A percentile compares a stretch with the other conserved stretches of the same genome.
phyloP scores from a whole-genome alignment of 2,888 invertebrate genomes.

The Diloba caeruleocephala region DNA sequence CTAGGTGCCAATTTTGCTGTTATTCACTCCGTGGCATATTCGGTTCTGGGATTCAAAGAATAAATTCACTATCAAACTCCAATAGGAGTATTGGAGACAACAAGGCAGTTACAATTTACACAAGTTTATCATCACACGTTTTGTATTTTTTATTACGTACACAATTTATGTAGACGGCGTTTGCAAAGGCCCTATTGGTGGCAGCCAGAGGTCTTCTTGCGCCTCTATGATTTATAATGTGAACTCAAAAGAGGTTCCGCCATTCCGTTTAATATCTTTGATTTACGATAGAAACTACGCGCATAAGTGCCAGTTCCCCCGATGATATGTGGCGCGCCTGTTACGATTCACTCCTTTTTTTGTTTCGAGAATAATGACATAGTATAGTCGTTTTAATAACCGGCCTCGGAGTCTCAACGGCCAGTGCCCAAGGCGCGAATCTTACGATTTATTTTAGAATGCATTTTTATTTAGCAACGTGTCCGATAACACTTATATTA shows the following conservation, averaged over 20 bases:
- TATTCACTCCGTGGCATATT: background rate
- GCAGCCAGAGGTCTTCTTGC: slow-evolving; percentile 80
- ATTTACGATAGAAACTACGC: slow-evolving; percentile 88
- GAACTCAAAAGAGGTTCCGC: slow-evolving; percentile 88
- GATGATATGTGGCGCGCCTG: slow-evolving; percentile 86
- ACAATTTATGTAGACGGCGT: slow-evolving; percentile 78
- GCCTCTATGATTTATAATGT: slow-evolving; percentile 87
- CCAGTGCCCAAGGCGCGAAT: slow-evolving; percentile 75
- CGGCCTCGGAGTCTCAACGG: slow-evolving; percentile 66
- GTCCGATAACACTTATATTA: slow-evolving; percentile 64
- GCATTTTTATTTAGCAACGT: slow-evolving; percentile 69
- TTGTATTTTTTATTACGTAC: slow-evolving; percentile 68
- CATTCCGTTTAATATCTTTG: slow-evolving; percentile 88
- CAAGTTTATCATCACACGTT: slow-evolving; percentile 55
- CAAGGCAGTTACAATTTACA: slow-evolving; percentile 32
- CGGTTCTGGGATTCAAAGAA: background rate
- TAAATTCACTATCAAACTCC: slow-evolving; percentile 5
- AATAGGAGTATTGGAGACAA: slow-evolving; percentile 16
- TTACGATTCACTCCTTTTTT: slow-evolving; percentile 84
- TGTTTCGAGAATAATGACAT: slow-evolving; percentile 85
- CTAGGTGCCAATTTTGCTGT: too few species aligned
- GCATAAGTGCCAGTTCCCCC: slow-evolving; percentile 84
- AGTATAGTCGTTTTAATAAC: slow-evolving; percentile 85
- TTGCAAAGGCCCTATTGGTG: slow-evolving; percentile 83
- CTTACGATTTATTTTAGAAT: slow-evolving; percentile 78